Conservation (phyloP, 64 coral and sea anemone genomes). For the Exaiptasia diaphana region DNA sequence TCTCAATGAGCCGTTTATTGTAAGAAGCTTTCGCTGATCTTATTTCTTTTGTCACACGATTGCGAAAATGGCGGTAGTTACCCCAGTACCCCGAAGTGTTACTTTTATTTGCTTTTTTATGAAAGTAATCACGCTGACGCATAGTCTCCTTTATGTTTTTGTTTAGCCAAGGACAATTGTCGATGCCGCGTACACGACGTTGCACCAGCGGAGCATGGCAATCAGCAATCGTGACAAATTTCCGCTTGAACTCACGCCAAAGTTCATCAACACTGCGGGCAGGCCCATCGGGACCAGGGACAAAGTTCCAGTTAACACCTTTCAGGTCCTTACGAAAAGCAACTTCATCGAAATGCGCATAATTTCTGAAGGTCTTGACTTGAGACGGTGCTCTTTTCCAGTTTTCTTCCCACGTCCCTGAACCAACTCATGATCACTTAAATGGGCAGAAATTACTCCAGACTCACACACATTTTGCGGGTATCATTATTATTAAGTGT, state of each 20-base stretch:
- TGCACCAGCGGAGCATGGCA: constrained; percentile 9
- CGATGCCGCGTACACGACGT: constrained; percentile 15
- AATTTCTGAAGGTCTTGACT: not conserved
- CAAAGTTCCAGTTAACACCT: constrained; percentile 3
- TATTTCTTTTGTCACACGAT: constrained; percentile 5
- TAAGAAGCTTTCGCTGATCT: constrained; percentile 26
- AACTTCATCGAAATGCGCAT: not conserved
- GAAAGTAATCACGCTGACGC: constrained; percentile 40
- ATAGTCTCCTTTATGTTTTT: constrained; percentile 23
- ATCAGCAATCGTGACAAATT: constrained; percentile 13
- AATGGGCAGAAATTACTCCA: constrained; percentile 17
- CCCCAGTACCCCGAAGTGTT: constrained; percentile 27
- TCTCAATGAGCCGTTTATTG: constrained; percentile 7
- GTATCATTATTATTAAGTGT: no score
- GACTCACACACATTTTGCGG: constrained; percentile 12
- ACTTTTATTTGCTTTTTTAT: constrained; percentile 23
- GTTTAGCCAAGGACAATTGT: constrained; percentile 47
- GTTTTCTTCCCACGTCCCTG: constrained; percentile 20
- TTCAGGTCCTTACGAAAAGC: constrained; percentile 7
- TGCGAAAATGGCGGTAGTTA: constrained; percentile 11
- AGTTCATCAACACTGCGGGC: not conserved
- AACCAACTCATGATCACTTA: constrained; percentile 48
- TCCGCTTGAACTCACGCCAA: not conserved
- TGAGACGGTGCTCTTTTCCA: not conserved
- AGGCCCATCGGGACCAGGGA: not conserved